phyloP scores from a whole-genome alignment of 1,140 invertebrate genomes.

The Pristionchus pacificus region DNA sequence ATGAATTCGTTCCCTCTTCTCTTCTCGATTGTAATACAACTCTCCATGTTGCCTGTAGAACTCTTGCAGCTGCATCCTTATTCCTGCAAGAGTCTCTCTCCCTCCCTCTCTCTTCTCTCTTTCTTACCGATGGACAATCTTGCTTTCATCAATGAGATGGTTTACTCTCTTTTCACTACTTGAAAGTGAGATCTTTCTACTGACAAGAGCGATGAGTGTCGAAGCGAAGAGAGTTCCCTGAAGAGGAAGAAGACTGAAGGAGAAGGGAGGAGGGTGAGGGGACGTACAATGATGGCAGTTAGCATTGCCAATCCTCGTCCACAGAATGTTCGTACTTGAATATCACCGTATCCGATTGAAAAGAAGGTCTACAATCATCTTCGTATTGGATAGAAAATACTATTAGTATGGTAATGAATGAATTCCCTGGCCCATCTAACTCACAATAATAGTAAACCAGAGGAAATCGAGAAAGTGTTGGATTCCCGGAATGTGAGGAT shows the following conservation, averaged over 20 bases:
- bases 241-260: slow-evolving; percentile 13
- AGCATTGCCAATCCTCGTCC: slow-evolving; percentile 93
- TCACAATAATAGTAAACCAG: slow-evolving; percentile 52
- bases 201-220: slow-evolving; percentile 47
- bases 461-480: slow-evolving; percentile 48
- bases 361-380: slow-evolving; percentile 49
- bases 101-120: slow-evolving; percentile 1
- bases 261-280: not conserved
- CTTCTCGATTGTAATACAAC: slow-evolving; percentile 38
- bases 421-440: slow-evolving; percentile 3
- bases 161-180: slow-evolving; percentile 45
- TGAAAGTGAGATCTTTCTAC: slow-evolving; percentile 40
- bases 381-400: not conserved
- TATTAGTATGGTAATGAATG: not conserved
- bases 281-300: slow-evolving; percentile 90
- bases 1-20: slow-evolving; percentile 27
- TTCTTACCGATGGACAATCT: slow-evolving; percentile 2
- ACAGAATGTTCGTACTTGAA: slow-evolving; percentile 98
- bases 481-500: slow-evolving; percentile 27
- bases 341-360: slow-evolving; percentile 79
- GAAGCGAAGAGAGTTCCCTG: slow-evolving; percentile 49
- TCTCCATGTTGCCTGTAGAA: slow-evolving; percentile 50
- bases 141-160: slow-evolving; percentile 52
- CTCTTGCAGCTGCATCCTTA: slow-evolving; percentile 48
- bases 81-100: slow-evolving; percentile 32